Base-by-base conservation (phyloP, 2,113 vertebrate genomes). In the Globicephala melas region DNA sequence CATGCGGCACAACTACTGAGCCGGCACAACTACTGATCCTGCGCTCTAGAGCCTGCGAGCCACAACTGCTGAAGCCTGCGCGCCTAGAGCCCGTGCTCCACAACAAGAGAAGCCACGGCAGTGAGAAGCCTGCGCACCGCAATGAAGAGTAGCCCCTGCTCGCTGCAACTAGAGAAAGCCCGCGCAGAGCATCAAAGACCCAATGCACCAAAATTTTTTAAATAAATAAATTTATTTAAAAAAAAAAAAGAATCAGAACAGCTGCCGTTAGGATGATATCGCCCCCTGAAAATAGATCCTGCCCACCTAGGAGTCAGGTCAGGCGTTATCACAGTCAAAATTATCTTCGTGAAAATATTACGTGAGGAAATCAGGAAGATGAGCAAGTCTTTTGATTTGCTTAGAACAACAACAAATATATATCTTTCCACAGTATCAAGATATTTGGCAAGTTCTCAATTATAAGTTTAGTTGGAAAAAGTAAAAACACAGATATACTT, bases 311-410 rank as follows among this genome's bases (percentile, higher is more conserved):
- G n/a, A 94, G 63, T 12, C 31, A 26, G 47, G 36, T 41, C 20
- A 47, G n/a, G 15, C 15, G 26, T n/a, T 63, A 73, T 38, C 26
- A 62, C 41, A 73, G 44, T 53, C 1, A 71, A 93, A 31, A 26
- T 6, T 33, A 65, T 95, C 41, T 73, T 62, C 62, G 53, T 53
- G 44, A 95, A 92, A 96, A 92, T 28, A 28, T 23, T 82, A 50
- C 41, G 26, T 28, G 33, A 95, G 58, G 53, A 62, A 68, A 60
- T 50, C 28, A 68, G 31, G 21, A 74, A 71, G n/a, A 79, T 23
- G 12, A 89, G 53, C 53, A 77, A 65, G 50, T 77, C 67, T 80
- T 74, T n/a, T 31, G 33, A 67, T 26, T 84, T 55, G 28, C 50
- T 82, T 50, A 60, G 17, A 83, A 58, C 6, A 70, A 21, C 3